phyloP scores from a whole-genome alignment of 2,888 invertebrate species.

The Calliphora vomitoria region DNA sequence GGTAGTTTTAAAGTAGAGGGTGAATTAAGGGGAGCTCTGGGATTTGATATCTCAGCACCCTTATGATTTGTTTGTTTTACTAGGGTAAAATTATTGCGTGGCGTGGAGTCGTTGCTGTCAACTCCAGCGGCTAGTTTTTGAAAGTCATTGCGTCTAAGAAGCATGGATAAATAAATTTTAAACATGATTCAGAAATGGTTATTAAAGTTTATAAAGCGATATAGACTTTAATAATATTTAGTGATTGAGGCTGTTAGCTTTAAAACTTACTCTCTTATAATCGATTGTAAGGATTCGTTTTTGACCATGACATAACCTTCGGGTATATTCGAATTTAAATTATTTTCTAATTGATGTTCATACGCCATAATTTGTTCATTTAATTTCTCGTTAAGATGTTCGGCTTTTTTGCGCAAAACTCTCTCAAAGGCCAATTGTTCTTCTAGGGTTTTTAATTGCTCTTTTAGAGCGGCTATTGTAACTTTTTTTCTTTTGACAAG shows the following conservation, averaged over 20 bases:
- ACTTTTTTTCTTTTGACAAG: slow-evolving; percentile 78
- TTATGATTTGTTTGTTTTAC: slow-evolving; percentile 59
- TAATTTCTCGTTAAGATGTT: slow-evolving; percentile 87
- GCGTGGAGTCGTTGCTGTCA: slow-evolving; percentile 74
- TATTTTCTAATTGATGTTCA: slow-evolving; percentile 75
- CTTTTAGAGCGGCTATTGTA: slow-evolving; percentile 78
- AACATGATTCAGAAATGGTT: no score
- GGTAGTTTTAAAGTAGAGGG: slow-evolving; percentile 6
- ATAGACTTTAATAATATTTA: no score
- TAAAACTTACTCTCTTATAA: slow-evolving; percentile 79
- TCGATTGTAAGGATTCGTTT: slow-evolving; percentile 78
- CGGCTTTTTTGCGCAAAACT: slow-evolving; percentile 87
- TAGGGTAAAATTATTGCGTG: slow-evolving; percentile 75
- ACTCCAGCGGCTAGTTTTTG: slow-evolving; percentile 77
- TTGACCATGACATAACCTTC: slow-evolving; percentile 80
- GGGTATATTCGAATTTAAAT: slow-evolving; percentile 75
- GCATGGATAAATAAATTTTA: not conserved
- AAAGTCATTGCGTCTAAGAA: slow-evolving; percentile 76
- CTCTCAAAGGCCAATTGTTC: slow-evolving; percentile 88
- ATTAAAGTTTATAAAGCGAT: no score
- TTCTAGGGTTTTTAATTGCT: slow-evolving; percentile 85
- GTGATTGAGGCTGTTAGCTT: no score
- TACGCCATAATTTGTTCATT: slow-evolving; percentile 87
- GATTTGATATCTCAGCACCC: not conserved
- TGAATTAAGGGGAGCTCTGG: slow-evolving; percentile 43